These are phyloP conservation scores for Lasioglossum morio DNA, from an alignment of 2,888 invertebrate species.

Conservation along the genomic window DNA sequence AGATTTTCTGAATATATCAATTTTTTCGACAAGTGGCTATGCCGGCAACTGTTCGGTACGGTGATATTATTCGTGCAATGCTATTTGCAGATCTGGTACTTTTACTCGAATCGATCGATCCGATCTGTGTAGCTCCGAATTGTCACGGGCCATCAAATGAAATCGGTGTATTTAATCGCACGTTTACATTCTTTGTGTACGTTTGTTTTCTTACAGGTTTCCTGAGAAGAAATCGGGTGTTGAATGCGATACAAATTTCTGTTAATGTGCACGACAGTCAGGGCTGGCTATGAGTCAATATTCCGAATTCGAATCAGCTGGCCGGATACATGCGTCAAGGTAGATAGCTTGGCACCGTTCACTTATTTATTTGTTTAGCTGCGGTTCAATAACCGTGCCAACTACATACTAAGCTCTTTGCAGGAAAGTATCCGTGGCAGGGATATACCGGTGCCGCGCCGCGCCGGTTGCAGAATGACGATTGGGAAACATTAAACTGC, in stretches of 20 bases:
- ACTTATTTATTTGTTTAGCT: constrained; percentile 57
- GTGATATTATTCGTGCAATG: too few species aligned
- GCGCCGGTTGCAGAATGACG: constrained; percentile 17
- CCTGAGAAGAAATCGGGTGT: neutral
- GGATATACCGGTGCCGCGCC: constrained; percentile 22
- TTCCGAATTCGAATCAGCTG: constrained; percentile 44
- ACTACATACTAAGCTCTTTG: constrained; percentile 55
- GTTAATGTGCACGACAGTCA: neutral
- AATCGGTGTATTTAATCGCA: neutral
- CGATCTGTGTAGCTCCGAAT: neutral
- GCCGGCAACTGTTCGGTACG: too few species aligned
- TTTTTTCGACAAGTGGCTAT: too few species aligned
- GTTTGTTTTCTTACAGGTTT: neutral
- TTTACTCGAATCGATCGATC: too few species aligned
- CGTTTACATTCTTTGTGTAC: neutral
- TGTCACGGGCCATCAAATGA: neutral
- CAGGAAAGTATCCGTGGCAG: constrained; percentile 25
- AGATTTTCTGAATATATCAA: too few species aligned
- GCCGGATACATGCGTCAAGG: constrained; percentile 61
- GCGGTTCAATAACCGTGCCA: constrained; percentile 52
- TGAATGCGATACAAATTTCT: neutral
- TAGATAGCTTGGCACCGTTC: constrained; percentile 47
- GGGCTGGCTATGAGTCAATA: neutral
- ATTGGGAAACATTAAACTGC: constrained; percentile 45
- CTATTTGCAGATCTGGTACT: too few species aligned